A percentile compares a stretch with the other conserved stretches of the same genome.
Evolutionary conservation across 2,113 vertebrate species (phyloP).

Genomic region (Isichthys henryi): DNA sequence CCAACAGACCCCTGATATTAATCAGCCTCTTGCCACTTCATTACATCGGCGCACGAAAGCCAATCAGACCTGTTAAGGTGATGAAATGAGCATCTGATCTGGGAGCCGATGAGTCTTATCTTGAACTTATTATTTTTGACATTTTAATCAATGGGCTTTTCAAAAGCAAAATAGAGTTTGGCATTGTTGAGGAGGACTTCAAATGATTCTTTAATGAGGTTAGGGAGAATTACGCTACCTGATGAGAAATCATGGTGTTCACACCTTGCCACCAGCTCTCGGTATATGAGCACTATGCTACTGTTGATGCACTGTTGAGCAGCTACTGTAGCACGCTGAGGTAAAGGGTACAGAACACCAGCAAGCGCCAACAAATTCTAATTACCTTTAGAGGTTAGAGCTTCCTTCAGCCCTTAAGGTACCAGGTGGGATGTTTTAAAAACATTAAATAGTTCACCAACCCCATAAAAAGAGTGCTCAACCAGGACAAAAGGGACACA

Average conservation of each 20-base stretch:
- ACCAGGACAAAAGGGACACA: background rate
- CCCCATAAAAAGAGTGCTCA: background rate
- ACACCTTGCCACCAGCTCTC: background rate
- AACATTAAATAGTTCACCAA: background rate
- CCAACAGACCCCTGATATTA: background rate
- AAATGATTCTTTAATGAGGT: slow-evolving; percentile 5
- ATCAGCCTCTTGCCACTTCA: slow-evolving; percentile 24
- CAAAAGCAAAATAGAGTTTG: slow-evolving; percentile 30
- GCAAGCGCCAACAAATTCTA: background rate
- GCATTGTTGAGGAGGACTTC: slow-evolving; percentile 13
- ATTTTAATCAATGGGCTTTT: slow-evolving; percentile 50
- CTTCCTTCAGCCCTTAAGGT: background rate
- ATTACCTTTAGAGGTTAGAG: slow-evolving; percentile 22
- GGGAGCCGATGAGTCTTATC: slow-evolving; percentile 33
- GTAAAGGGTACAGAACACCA: background rate
- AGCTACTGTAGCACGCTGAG: background rate
- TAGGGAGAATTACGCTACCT: background rate
- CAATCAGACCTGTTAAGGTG: slow-evolving; percentile 40
- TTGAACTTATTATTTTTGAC: slow-evolving; percentile 32
- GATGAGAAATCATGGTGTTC: background rate
- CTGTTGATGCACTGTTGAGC: background rate
- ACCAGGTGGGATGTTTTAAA: slow-evolving; percentile 9
- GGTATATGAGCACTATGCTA: background rate
- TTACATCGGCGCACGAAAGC: slow-evolving; percentile 30
- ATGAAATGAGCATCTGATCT: slow-evolving; percentile 29